Evolutionary conservation across 2,797 vertebrate species (phyloP).

Genomic region (Xiphophorus birchmanni): DNA sequence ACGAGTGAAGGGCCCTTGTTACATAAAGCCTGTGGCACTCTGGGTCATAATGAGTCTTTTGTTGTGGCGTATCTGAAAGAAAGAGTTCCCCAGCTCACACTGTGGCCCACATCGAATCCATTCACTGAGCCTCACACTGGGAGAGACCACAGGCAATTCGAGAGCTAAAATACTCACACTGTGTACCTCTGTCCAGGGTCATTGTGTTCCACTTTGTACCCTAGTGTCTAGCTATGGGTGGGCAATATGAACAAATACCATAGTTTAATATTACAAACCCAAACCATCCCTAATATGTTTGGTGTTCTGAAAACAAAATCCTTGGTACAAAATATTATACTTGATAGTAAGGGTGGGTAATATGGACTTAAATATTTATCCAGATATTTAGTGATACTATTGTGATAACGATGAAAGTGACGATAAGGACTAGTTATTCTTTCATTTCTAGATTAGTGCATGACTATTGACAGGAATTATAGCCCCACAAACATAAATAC

Average conservation of each 20-base stretch:
- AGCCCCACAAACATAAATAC: no score
- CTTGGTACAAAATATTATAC: background rate
- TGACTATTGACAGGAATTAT: no score
- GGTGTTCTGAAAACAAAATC: background rate
- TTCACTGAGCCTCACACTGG: constrained; percentile 61
- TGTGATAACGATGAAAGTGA: no score
- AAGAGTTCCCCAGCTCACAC: constrained; percentile 76
- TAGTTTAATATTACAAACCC: background rate
- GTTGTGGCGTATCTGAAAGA: constrained; percentile 73
- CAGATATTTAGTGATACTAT: no score
- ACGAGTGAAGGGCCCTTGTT: constrained; percentile 71
- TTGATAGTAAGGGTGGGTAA: background rate
- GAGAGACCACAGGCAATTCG: constrained; percentile 56
- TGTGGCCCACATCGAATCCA: constrained; percentile 78
- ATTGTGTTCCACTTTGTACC: constrained; percentile 41
- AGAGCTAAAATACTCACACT: constrained; percentile 46
- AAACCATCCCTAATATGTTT: background rate
- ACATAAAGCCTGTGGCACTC: constrained; percentile 76
- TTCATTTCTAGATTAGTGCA: no score
- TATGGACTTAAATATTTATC: no score
- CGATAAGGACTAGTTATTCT: no score
- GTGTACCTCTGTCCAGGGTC: constrained; percentile 32
- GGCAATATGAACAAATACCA: constrained; percentile 5
- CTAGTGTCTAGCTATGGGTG: constrained; percentile 23
- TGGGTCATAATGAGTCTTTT: constrained; percentile 79